Percentiles rank a stretch among this genome's conserved stretches.
phyloP scores from a whole-genome alignment of 1,140 invertebrate genomes.

The Leptopilina boulardi region DNA sequence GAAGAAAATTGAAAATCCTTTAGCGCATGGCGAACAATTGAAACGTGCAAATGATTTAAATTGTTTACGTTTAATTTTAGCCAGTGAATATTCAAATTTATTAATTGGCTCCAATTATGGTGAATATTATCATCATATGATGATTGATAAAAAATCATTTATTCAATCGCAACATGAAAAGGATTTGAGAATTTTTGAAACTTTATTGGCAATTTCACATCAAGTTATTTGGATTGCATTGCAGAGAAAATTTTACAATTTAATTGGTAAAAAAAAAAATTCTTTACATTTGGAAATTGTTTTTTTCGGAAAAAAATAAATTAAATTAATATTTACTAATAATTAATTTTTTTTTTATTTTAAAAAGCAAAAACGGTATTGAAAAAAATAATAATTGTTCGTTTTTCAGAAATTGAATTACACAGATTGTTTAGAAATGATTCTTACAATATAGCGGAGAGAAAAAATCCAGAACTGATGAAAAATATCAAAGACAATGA shows the following conservation, averaged over 20 bases:
- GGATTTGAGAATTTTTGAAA: constrained; percentile 79
- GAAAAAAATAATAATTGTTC: constrained; percentile 33
- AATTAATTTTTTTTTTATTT: background rate
- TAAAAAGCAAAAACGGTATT: background rate
- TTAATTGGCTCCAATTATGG: constrained; percentile 74
- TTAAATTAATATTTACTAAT: no score
- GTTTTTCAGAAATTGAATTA: constrained; percentile 77
- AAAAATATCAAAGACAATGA: constrained; percentile 61
- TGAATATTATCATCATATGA: constrained; percentile 78
- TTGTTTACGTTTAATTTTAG: constrained; percentile 77
- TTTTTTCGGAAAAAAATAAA: no score
- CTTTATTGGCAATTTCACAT: constrained; percentile 77
- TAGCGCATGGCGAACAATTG: constrained; percentile 76
- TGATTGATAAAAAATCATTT: constrained; percentile 69
- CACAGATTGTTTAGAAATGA: constrained; percentile 79
- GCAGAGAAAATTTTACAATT: constrained; percentile 76
- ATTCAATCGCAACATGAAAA: constrained; percentile 78
- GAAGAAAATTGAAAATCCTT: constrained; percentile 78
- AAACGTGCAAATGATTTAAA: constrained; percentile 77
- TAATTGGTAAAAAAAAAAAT: constrained; percentile 77
- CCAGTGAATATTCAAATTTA: constrained; percentile 79
- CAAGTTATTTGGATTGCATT: constrained; percentile 81
- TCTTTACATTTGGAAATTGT: constrained; percentile 15
- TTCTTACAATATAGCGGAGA: constrained; percentile 74
- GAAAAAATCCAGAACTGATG: constrained; percentile 45